Base-by-base conservation (phyloP, 1,140 invertebrate species). In the Rhagoletis pomonella region DNA sequence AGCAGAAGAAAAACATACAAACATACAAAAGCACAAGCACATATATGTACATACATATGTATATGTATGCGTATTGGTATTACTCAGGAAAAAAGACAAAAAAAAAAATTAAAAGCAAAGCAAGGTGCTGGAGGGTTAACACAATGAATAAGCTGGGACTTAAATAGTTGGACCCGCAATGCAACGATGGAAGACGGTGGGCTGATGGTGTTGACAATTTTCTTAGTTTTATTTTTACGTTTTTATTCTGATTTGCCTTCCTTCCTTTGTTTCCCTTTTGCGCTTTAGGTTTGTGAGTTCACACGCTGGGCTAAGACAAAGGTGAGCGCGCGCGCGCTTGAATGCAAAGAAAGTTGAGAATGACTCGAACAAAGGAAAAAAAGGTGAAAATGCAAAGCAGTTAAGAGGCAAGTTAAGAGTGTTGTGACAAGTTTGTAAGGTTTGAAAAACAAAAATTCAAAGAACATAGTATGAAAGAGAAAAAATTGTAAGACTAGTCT, bases 381-480 rank as follows among this genome's bases (percentile, higher is more conserved):
- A 81, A 81, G 73, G 73, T 81, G 19, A 17, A 81, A 81, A 81
- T 81, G 73, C 73, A 81, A 50, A 81, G 17, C 44, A 50, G 73
- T n/a, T 58, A n/a, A 29, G 29, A 3, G 9, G 73, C 29, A 55
- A n/a, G 17, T 14, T 73, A n/a, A 81, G n/a, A 29, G 47, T 3
- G n/a, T n/a, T 3, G n/a, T 81, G n/a, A 73, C 39, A 47, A 69
- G 12, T 50, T 10, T n/a, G 69, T 5, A 29, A 2, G 7, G 4
- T 50, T 12, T 12, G 69, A 4, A 81, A 42, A 81, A 55, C 10
- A n/a, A 50, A 62, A 62, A 62, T 14, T 9, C 0, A 62, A 62
- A 4, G 4, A 62, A 14, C 0, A 3, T 19, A 2, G 47, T 10
- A 29, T 29, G 9, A 55, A 55, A 55, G 17, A 42, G 1, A 42